Evolutionary conservation across 1,140 invertebrate genomes (phyloP), one percentile per base, ranked within the genome.

Genomic region (Magallana ariakensis): DNA sequence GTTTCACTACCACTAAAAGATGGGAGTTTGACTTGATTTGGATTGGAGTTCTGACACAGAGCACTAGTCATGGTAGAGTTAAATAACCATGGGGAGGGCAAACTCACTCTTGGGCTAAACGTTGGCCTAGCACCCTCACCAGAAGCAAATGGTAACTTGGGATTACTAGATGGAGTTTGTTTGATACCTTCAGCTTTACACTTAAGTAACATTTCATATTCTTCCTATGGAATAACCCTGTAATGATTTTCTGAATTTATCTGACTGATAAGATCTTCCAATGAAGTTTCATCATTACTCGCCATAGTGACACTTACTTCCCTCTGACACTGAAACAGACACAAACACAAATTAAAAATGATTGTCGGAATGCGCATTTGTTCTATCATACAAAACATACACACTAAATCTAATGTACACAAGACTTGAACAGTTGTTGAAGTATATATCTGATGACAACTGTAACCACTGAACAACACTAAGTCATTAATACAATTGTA

Each of bases 1-100:
- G 46, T n/a, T 57, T 86, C 85, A 80, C 75, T 81, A 11, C 86
- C 86, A 46, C 80, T 83, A 84, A 87, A 87, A 4, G 26, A 16
- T 16, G 83, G 86, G 3, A 84, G 5, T 80, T 82, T 87, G 13
- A 80, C 80, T 10, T 9, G 58, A 10, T 60, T 60, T 10, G 16
- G 9, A 9, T 16, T 16, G 16, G 58, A 60, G 58, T 60, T 60
- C 16, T 60, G 9, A 16, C 58, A 60, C 16, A 60, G 58, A 16
- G 58, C 10, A 60, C 58, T 10, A 10, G 16, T 60, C n/a, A n/a
- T n/a, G n/a, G n/a, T n/a, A n/a, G n/a, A n/a, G 58, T 16, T 60
- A 16, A 60, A 10, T 60, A 60, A 60, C 9, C 9, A 9, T 16
- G 16, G 16, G 16, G 10, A 10, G 58, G 16, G 58, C 10, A 60